phyloP scores from a whole-genome alignment of 2,113 vertebrate species.

The Setophaga petechia region DNA sequence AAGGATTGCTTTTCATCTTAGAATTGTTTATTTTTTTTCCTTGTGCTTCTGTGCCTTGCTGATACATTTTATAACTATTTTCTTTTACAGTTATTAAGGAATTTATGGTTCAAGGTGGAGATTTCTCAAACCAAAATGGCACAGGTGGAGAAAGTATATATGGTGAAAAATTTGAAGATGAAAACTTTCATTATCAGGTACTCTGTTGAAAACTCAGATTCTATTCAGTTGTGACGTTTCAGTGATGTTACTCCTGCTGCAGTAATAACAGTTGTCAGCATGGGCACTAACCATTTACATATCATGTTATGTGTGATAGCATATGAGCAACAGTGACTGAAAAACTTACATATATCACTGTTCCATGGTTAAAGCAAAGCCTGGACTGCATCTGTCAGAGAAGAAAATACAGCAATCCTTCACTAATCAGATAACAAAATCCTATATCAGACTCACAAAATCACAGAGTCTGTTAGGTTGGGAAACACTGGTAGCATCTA shows the following conservation, averaged over 20 bases:
- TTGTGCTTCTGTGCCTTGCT: neutral
- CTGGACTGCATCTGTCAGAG: neutral
- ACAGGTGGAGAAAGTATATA: slow-evolving; percentile 98
- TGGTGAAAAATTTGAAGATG: slow-evolving; percentile 97
- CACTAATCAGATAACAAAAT: neutral
- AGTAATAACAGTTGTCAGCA: neutral
- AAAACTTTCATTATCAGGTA: slow-evolving; percentile 97
- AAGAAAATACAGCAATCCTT: neutral
- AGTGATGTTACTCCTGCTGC: neutral
- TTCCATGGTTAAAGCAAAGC: neutral
- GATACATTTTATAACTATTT: neutral
- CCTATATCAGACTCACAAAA: neutral
- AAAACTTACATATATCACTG: neutral
- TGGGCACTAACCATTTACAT: neutral
- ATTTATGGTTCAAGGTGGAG: slow-evolving; percentile 97
- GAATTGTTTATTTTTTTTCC: neutral
- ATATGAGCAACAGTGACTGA: neutral
- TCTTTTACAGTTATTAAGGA: slow-evolving; percentile 89
- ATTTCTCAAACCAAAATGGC: slow-evolving; percentile 96
- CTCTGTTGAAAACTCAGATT: neutral
- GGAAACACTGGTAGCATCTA: neutral
- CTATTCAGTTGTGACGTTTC: neutral
- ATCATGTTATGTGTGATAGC: neutral
- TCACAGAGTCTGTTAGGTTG: neutral
- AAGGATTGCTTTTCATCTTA: neutral